Base-by-base conservation (phyloP, 2,113 vertebrate species). In the Mastomys natalensis region DNA sequence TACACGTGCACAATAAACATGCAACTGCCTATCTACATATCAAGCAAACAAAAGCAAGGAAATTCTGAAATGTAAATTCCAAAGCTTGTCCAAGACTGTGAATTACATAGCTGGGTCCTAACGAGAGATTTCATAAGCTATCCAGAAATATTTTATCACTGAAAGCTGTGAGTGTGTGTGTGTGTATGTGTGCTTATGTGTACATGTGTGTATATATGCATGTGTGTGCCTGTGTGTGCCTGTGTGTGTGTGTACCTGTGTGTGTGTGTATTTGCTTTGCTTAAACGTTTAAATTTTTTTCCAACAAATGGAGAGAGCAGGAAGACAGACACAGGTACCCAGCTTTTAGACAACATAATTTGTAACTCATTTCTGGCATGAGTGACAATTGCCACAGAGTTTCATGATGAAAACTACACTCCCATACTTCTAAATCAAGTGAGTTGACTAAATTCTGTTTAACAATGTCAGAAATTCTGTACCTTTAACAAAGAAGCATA, bases 231-330 rank as follows among this genome's bases (percentile, higher is more conserved):
- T 64, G 26, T 64, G 60, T 62, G 21, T 60, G 21, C 58, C 4
- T 22, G 7, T 60, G 9, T 48, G 40, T 21, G 24, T 21, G 9
- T 43, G n/a, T 43, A 22, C 22, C 7, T 48, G 19, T 29, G 12
- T 51, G 4, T 68, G 29, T 68, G 64, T 68, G 64, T 68, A 9
- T 68, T 4, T 68, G 64, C 19, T 96, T 98, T 96, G 93, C 97
- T 70, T 93, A 98, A 98, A 95, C 98, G 98, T 98, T 98, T 97
- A 96, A 96, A 98, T 98, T 37, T 55, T 78, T 81, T n/a, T 97
- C 98, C 97, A 98, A 96, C 94, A 37, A 37, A 98, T 98, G 97
- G 95, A 96, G 76, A 92, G 93, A 96, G 60, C 40, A 84, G 22
- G 95, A 95, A 98, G 97, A 98, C 89, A 94, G 96, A 98, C 95